These are phyloP conservation scores for Oedothorax gibbosus DNA, from an alignment of 1,140 invertebrate genomes.

Conservation along the genomic window DNA sequence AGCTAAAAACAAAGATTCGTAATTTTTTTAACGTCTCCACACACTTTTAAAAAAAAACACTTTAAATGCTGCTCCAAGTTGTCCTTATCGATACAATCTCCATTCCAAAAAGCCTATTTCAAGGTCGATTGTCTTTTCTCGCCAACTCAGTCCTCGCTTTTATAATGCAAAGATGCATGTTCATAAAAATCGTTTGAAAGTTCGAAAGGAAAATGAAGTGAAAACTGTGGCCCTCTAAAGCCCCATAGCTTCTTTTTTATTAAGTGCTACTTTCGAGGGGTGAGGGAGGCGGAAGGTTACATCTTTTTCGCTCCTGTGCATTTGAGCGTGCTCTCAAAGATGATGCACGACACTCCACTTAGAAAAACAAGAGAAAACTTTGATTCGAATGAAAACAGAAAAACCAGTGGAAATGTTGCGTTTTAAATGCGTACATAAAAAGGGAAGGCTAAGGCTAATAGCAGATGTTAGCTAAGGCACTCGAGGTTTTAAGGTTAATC, in stretches of 20 bases:
- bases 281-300: no score
- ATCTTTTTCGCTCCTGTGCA: neutral
- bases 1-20: no score
- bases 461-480: constrained; percentile 52
- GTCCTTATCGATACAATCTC: no score
- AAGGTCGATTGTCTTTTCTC: no score
- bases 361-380: constrained; percentile 19
- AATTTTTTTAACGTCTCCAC: no score
- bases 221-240: constrained; percentile 26
- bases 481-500: no score
- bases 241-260: constrained; percentile 25
- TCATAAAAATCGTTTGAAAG: neutral
- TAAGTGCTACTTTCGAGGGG: constrained; percentile 37
- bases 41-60: no score
- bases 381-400: neutral
- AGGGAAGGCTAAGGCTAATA: constrained; percentile 37
- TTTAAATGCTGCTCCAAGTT: no score
- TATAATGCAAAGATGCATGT: neutral
- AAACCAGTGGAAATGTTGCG: constrained; percentile 13
- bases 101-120: no score
- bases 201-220: constrained; percentile 33
- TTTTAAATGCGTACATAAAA: constrained; percentile 47
- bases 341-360: constrained; percentile 43
- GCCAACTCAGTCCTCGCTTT: no score
- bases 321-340: constrained; percentile 22